A percentile compares a stretch with the other conserved stretches of the same genome.
Conservation (phyloP, 2,113 vertebrate species). For the Phalacrocorax pelagicus region DNA sequence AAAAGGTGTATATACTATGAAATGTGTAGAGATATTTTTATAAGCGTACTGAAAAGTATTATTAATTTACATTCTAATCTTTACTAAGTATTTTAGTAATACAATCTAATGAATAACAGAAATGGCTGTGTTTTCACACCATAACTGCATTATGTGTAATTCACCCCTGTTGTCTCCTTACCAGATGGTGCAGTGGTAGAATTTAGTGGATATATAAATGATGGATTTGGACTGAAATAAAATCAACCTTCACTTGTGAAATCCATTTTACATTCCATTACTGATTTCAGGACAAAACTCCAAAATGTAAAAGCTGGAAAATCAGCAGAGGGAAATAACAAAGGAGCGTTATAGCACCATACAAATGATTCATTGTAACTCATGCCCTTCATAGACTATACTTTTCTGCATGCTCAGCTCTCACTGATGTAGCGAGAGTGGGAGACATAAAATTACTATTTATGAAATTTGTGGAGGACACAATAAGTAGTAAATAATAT, state of each 20-base stretch:
- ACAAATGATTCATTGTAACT: conserved; percentile 34
- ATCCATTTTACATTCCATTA: background rate
- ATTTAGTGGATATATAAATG: conserved; percentile 8
- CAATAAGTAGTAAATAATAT: background rate
- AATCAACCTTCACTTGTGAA: conserved; percentile 21
- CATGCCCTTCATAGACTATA: background rate
- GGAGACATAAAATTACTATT: background rate
- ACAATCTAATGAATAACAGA: conserved; percentile 35
- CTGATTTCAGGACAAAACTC: conserved; percentile 14
- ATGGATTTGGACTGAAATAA: conserved; percentile 45
- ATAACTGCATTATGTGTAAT: conserved; percentile 44
- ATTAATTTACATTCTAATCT: conserved; percentile 30
- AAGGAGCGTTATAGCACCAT: background rate
- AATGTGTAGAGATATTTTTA: conserved; percentile 5
- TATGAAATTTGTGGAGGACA: background rate
- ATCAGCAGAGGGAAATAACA: conserved; percentile 27
- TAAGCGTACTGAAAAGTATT: background rate
- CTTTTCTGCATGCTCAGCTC: conserved; percentile 12
- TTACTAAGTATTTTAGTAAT: conserved; percentile 43
- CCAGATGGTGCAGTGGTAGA: conserved; percentile 41
- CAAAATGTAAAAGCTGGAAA: conserved; percentile 15
- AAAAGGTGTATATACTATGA: background rate
- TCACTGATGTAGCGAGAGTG: background rate
- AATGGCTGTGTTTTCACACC: conserved; percentile 30
- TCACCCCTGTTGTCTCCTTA: conserved; percentile 29